Percentiles rank a stretch among this genome's conserved stretches.
phyloP scores from a whole-genome alignment of 2,113 vertebrate genomes.

The Dasyurus viverrinus region DNA sequence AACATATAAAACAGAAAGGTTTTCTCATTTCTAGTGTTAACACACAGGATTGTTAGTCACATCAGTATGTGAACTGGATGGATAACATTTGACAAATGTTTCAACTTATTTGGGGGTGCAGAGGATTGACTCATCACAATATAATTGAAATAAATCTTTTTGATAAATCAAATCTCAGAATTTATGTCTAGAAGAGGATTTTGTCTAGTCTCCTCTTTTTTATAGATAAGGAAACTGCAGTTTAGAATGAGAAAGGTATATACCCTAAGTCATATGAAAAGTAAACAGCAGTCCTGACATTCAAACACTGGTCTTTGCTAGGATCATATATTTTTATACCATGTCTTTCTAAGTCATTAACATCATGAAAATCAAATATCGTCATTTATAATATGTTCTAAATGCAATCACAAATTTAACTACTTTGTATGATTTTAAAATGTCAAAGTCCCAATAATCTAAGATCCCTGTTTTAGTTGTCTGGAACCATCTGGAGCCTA shows the following conservation, averaged over 20 bases:
- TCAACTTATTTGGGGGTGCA: not conserved
- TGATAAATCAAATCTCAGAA: not conserved
- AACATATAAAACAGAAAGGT: not conserved
- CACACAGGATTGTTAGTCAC: not conserved
- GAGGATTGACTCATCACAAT: not conserved
- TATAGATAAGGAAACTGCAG: not conserved
- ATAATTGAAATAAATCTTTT: not conserved
- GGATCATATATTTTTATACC: not conserved
- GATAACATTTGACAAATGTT: not conserved
- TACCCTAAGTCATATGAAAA: not conserved
- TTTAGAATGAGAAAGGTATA: not conserved
- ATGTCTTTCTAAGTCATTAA: not conserved
- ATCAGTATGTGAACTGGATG: not conserved
- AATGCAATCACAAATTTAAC: conserved; percentile 16
- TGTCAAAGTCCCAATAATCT: conserved; percentile 49
- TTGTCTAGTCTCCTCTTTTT: not conserved
- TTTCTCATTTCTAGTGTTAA: not conserved
- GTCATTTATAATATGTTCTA: conserved; percentile 33
- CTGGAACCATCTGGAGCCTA: not conserved
- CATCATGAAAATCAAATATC: not conserved
- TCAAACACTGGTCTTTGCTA: not conserved
- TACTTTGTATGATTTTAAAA: conserved; percentile 62
- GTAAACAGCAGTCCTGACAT: not conserved
- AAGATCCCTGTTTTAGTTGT: not conserved
- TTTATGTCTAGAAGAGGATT: not conserved